Base-by-base conservation (phyloP, 2,797 vertebrate species). In the Pangasius krempfi region DNA sequence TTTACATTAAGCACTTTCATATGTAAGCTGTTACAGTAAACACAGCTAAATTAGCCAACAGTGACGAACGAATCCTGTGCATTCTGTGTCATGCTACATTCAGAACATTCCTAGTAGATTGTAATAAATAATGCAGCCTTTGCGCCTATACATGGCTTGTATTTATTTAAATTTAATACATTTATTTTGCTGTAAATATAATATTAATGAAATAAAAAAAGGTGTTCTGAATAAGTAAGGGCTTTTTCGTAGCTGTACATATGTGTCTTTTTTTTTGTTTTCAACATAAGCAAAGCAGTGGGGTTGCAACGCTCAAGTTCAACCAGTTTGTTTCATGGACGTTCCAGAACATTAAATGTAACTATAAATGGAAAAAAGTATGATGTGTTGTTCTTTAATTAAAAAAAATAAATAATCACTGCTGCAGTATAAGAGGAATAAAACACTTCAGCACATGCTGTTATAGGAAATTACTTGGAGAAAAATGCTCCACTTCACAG, bases 121-220 rank as follows among this genome's bases (percentile, higher is more conserved):
- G 18, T 58, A 27, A 73, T 47, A 52, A 27, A 66, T 60, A 75
- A 80, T 64, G 5, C 50, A 79, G 70, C 84, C 83, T 90, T 91
- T 84, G 60, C 50, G 86, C 83, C 89, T 91, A 87, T 91, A 75
- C 85, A 88, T 82, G 33, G 68, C 91, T 91, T 90, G 16, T 75
- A 86, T 86, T 92, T n/a, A 86, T 92, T 92, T 90, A 85, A 68
- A 86, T 25, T 56, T 80, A 80, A 25, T 89, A 72, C 60, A 87
- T 84, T 90, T 89, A 90, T 92, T 93, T 93, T 85, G 88, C 85
- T 94, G 90, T 94, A 93, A 89, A 93, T 90, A 91, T 89, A 88
- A 60, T 56, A 84, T 76, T 93, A 85, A 92, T 89, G 90, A 84
- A 90, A 92, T 92, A 93, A 93, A 93, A 94, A 91, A 88, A 79